Evolutionary conservation across 2,797 vertebrate genomes (phyloP).

Genomic region (Enteromius argenteus): DNA sequence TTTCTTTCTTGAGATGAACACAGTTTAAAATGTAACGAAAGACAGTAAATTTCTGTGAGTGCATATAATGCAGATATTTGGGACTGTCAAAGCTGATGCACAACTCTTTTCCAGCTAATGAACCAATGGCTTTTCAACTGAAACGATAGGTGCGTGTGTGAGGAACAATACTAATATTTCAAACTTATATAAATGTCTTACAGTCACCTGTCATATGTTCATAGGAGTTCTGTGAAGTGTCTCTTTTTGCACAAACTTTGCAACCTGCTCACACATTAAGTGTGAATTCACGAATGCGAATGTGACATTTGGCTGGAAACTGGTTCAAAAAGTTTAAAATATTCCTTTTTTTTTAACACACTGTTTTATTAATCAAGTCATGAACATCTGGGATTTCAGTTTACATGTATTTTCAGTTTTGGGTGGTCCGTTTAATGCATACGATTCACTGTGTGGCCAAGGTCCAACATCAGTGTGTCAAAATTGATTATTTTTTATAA

Average conservation of each 20-base stretch:
- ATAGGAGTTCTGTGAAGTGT: not conserved
- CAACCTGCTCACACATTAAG: no score
- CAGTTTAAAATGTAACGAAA: no score
- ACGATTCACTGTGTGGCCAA: not conserved
- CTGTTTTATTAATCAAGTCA: not conserved
- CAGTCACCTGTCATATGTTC: no score
- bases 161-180: not conserved
- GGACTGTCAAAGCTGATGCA: not conserved
- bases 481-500: not conserved
- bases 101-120: not conserved
- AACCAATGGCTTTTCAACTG: not conserved
- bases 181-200: not conserved
- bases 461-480: not conserved
- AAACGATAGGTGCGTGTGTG: not conserved
- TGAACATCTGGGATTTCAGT: not conserved
- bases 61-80: not conserved
- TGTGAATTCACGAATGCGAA: not conserved
- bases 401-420: no score
- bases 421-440: not conserved
- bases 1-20: not conserved
- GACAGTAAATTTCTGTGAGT: not conserved
- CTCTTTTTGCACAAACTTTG: no score
- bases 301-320: not conserved
- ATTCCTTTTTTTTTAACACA: not conserved
- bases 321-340: not conserved